phyloP scores from a whole-genome alignment of 2,113 vertebrate species.

The Cynocephalus volans region DNA sequence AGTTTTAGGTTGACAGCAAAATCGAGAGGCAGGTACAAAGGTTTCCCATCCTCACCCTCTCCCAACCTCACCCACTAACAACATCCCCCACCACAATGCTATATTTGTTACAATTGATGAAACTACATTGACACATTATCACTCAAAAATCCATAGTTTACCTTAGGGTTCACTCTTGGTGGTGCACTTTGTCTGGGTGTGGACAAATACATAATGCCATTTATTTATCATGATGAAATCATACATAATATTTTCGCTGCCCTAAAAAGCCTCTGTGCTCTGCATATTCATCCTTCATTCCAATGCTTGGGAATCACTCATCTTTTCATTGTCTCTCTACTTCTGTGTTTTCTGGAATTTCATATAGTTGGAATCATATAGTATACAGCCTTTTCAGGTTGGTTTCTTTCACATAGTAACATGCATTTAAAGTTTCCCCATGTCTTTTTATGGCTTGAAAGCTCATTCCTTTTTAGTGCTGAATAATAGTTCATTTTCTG shows the following conservation, averaged over 20 bases:
- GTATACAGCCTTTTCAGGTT: not conserved
- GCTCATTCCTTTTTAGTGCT: not conserved
- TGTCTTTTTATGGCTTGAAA: not conserved
- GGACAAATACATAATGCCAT: not conserved
- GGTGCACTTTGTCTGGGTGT: too few relatives aligned
- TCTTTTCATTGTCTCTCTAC: not conserved
- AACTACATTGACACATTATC: not conserved
- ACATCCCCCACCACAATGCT: not conserved
- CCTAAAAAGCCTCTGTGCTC: not conserved
- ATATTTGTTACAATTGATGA: not conserved
- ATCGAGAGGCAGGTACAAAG: not conserved
- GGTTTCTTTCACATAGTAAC: not conserved
- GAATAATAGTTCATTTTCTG: not conserved
- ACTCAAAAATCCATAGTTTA: too few relatives aligned
- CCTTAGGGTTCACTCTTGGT: not conserved
- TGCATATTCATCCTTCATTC: too few relatives aligned
- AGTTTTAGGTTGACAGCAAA: not conserved
- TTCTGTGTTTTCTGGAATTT: not conserved
- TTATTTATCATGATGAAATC: too few relatives aligned
- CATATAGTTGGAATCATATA: not conserved
- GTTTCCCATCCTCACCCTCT: fast-evolving
- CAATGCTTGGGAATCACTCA: too few relatives aligned
- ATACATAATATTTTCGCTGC: not conserved
- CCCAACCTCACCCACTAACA: not conserved
- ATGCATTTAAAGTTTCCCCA: not conserved